Base-by-base conservation (phyloP, 2,113 vertebrate genomes). In the Tragelaphus strepsiceros region DNA sequence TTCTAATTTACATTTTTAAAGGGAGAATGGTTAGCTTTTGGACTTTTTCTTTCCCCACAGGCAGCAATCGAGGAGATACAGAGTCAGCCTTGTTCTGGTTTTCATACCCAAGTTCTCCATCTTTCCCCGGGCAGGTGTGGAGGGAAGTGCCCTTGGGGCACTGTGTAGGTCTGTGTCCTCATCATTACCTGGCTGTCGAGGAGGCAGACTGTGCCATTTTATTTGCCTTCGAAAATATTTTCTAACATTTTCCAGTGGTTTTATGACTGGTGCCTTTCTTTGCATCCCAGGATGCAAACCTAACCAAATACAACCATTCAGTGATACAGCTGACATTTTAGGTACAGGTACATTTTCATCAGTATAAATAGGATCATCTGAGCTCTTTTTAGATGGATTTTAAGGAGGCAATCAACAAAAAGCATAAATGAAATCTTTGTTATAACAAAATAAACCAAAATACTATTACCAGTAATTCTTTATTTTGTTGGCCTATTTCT, bases 401-500 rank as follows among this genome's bases (percentile, higher is more conserved):
- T 61, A 30, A 86, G 46, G 21, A 95, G 1, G n/a, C 2, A 0
- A 78, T 59, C 28, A 91, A 78, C 6, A 88, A 82, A 15, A 61
- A 67, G 5, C 26, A 84, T 51, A 91, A 74, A 83, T 35, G 22
- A 93, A 93, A 51, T 71, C 32, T 91, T 78, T 78, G 30, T 90
- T 85, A 61, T 74, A 30, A 89, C 54, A 96, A 91, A 80, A 85
- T 59, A 24, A 88, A 24, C 30, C 67, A 97, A 91, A 96, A 80
- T 93, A 90, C 62, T 82, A 35, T 95, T 51, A 24, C 21, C 74
- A 80, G 17, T 92, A 28, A 71, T 62, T 80, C 4, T 67, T 80
- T 49, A 7, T 49, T 67, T 83, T 53, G 3, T 87, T 64, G 3
- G 12, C 59, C 12, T 51, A 4, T 89, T 95, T 58, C 46, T 62